Conservation (phyloP, 2,888 invertebrate species). For the Athrips mouffetella region DNA sequence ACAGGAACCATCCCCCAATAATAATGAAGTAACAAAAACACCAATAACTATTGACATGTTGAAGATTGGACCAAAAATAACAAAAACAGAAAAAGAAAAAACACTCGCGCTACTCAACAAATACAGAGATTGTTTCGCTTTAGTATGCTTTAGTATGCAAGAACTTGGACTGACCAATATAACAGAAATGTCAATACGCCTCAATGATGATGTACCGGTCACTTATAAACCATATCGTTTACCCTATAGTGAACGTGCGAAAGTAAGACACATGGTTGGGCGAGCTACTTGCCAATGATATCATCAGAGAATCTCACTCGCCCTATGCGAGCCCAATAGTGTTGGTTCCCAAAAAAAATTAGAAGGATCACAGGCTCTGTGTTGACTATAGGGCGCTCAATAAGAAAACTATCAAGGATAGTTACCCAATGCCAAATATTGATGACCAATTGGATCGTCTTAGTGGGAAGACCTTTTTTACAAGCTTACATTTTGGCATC, state of each 20-base stretch:
- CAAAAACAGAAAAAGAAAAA: neutral
- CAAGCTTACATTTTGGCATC: neutral
- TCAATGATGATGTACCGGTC: neutral
- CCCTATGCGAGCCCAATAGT: conserved; percentile 2
- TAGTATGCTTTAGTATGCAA: neutral
- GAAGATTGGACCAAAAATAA: neutral
- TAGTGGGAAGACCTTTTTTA: neutral
- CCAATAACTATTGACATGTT: neutral
- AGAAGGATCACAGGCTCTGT: neutral
- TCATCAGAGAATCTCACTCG: neutral
- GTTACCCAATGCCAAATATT: neutral
- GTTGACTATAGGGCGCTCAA: neutral
- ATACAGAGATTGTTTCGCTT: conserved; percentile 1
- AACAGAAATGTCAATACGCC: neutral
- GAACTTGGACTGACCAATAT: neutral
- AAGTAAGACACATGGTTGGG: neutral
- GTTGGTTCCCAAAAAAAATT: neutral
- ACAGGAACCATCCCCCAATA: neutral
- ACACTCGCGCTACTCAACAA: neutral
- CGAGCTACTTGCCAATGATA: neutral
- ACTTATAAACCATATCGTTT: neutral
- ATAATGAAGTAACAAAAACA: neutral
- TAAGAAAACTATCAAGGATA: neutral
- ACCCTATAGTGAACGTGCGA: neutral
- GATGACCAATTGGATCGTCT: neutral